Percentiles rank a stretch among this genome's conserved stretches.
Conservation (phyloP, 2,888 invertebrate genomes). For the Abscondita cerata region DNA sequence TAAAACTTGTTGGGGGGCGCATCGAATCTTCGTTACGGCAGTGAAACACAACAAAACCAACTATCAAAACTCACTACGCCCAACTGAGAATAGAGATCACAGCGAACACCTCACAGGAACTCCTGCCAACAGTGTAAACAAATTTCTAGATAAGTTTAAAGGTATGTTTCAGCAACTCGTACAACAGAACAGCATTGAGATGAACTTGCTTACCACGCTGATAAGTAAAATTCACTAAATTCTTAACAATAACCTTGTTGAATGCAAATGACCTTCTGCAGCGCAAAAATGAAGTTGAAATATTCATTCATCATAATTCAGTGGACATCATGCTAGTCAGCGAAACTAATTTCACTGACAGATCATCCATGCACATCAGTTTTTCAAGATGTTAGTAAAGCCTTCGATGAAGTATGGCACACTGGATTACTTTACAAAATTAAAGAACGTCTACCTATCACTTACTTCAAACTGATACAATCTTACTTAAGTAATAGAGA, state of each 20-base stretch:
- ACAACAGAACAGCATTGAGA: not conserved
- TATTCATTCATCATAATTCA: too few species aligned
- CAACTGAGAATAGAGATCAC: too few species aligned
- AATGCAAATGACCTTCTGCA: not conserved
- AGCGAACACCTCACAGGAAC: too few species aligned
- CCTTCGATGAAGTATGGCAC: slow-evolving; percentile 9
- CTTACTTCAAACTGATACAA: not conserved
- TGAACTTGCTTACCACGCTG: too few species aligned
- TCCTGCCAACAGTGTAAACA: too few species aligned
- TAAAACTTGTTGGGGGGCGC: too few species aligned
- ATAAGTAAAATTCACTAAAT: too few species aligned
- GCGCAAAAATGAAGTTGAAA: too few species aligned
- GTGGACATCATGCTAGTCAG: not conserved
- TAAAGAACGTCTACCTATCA: not conserved
- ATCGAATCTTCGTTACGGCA: too few species aligned
- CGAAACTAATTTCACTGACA: too few species aligned
- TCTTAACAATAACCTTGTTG: not conserved
- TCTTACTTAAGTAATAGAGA: not conserved
- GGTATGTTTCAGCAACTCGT: not conserved
- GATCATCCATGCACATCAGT: not conserved
- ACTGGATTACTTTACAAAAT: not conserved
- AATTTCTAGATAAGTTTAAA: not conserved
- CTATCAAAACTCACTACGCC: too few species aligned
- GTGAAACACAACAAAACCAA: too few species aligned
- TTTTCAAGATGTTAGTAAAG: not conserved